Evolutionary conservation across 1,140 invertebrate genomes (phyloP).

Genomic region (Eumeta japonica): DNA sequence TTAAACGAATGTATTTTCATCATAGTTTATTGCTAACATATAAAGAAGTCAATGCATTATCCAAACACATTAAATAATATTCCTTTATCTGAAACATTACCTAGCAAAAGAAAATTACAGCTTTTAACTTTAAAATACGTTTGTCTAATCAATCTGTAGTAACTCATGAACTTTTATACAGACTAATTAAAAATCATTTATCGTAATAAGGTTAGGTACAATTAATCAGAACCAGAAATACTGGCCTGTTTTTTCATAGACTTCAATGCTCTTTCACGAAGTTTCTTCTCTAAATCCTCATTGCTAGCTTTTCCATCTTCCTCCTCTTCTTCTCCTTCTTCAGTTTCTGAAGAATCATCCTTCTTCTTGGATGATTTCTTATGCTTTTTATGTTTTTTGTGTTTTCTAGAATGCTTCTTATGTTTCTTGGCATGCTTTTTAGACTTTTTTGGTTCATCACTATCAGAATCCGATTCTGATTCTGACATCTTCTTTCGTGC

Average conservation of each 20-base stretch:
- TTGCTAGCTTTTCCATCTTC: slow-evolving; percentile 68
- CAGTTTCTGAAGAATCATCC: slow-evolving; percentile 65
- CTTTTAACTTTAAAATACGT: too few relatives aligned
- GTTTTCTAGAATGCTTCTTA: slow-evolving; percentile 70
- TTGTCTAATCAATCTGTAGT: too few relatives aligned
- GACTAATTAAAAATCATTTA: too few relatives aligned
- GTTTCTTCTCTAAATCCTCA: slow-evolving; percentile 82
- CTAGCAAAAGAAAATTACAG: too few relatives aligned
- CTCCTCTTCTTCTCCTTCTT: slow-evolving; percentile 66
- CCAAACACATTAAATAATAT: too few relatives aligned
- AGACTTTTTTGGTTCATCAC: slow-evolving; percentile 52
- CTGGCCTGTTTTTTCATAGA: slow-evolving; percentile 62
- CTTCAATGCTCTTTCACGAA: slow-evolving; percentile 80
- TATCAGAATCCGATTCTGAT: slow-evolving; percentile 51
- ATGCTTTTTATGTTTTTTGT: slow-evolving; percentile 67
- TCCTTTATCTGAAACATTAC: too few relatives aligned
- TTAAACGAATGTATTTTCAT: too few relatives aligned
- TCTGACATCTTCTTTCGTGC: slow-evolving; percentile 50
- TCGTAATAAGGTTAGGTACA: not conserved
- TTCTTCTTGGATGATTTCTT: slow-evolving; percentile 64
- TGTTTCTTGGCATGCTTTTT: slow-evolving; percentile 60
- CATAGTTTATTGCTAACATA: too few relatives aligned
- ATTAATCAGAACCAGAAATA: slow-evolving; percentile 48
- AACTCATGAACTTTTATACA: too few relatives aligned
- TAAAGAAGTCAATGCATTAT: too few relatives aligned